Evolutionary conservation across 1,140 invertebrate genomes (phyloP), one percentile per base, ranked within the genome.

Genomic region (Spodoptera litura): DNA sequence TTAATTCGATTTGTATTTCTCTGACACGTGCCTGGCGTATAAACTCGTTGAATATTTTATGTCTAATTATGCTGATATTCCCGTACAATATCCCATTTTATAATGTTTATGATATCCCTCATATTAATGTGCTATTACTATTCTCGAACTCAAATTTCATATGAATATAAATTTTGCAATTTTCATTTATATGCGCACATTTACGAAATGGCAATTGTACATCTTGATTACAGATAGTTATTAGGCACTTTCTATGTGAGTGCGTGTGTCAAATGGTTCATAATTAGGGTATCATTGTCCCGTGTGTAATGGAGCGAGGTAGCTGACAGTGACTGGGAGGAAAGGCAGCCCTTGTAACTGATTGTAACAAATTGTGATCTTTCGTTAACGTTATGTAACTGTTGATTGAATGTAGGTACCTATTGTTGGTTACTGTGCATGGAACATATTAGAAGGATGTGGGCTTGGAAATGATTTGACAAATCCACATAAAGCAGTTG

Each of bases 251-350:
- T 83, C 79, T 78, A 64, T 82, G 76, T 79, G 80, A 79, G 82
- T 80, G 89, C 80, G 87, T 93, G 91, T 91, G 82, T 91, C 88
- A 89, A 94, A 94, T 93, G 89, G 87, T 82, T 87, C 81, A 87
- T 91, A 93, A 94, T 93, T 93, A 94, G 86, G 88, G 87, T 89
- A 91, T 93, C 87, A 90, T 93, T 93, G 90, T 92, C 85, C 84
- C 78, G 87, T 78, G 90, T 80, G 81, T 88, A 91, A 93, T 92
- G 89, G 84, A 83, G 84, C 87, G 87, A 80, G 83, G 73, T 81
- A 76, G 82, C 78, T 81, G 83, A 81, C 83, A 81, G 80, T 78
- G 84, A 78, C 83, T 79, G 81, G 49, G 73, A 25, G 31, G 59
- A 71, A 84, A 83, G 83, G 78, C 81, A 44, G n/a, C 86, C 82